Base-by-base conservation (phyloP, 2,113 vertebrate genomes). In the Procavia capensis region DNA sequence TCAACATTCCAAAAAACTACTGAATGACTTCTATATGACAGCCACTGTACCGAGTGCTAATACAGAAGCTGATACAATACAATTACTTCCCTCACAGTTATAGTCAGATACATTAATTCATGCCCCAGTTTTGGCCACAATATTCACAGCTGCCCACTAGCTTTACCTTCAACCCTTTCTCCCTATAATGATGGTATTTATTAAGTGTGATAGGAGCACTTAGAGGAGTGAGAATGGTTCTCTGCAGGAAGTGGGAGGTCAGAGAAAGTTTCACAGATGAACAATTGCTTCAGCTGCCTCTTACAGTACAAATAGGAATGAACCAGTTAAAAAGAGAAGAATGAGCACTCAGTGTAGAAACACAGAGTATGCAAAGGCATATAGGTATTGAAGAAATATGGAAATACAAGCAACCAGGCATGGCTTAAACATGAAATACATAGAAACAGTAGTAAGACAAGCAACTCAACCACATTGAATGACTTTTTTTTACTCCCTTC, bases 391-490 rank as follows among this genome's bases (percentile, higher is more conserved):
- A 97, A 93, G n/a, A 85, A 95, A 93, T 47, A 70, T 72, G 31
- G 83, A 95, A 95, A 85, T 93, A 68, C n/a, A 85, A 50, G 63
- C 54, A 95, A 95, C 91, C 82, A 88, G 78, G 78, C 50, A 88
- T 74, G 10, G n/a, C 45, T 94, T 90, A 41, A 93, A 64, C 25
- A 87, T 27, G 86, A 39, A 92, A 3, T 88, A 13, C 41, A 64
- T 61, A 90, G 82, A 88, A 90, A 79, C 29, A 93, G 66, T 34
- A 85, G 13, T 89, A 91, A 47, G 43, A 92, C 68, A 88, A 59
- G 57, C 14, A 92, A 92, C 25, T 3, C 61, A 85, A 96, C 95
- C 68, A 61, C 90, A 97, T 90, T 79, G 88, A 95, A 84, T 81
- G 68, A 85, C 17, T 82, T 91, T 84, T 31, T 50, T 93, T 89